A percentile compares a stretch with the other conserved stretches of the same genome.
Evolutionary conservation across 2,113 vertebrate genomes (phyloP).

Genomic region (Anseranas semipalmata): DNA sequence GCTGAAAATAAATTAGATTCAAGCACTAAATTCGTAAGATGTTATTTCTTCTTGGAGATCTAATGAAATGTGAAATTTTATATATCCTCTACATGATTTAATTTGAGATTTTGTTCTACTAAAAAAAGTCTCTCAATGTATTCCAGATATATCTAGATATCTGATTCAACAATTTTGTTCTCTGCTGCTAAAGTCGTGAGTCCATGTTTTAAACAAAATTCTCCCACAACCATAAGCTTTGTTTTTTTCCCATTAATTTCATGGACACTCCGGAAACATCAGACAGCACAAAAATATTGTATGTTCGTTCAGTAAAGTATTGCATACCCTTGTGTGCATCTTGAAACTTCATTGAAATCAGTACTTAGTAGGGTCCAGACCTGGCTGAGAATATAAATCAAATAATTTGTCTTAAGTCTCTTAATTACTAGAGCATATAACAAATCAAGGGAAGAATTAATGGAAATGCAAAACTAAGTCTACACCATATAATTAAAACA

Average conservation of each 20-base stretch:
- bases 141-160: neutral
- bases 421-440: constrained; percentile 22
- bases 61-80: constrained; percentile 34
- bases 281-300: neutral
- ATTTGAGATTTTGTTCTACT: neutral
- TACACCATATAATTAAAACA: constrained; percentile 29
- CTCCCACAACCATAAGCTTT: neutral
- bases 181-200: neutral
- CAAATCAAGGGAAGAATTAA: constrained; percentile 6
- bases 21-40: neutral
- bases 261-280: neutral
- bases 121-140: neutral
- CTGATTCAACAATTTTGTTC: neutral
- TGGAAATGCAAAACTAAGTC: constrained; percentile 17
- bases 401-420: constrained; percentile 16
- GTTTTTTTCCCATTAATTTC: neutral
- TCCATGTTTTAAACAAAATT: neutral
- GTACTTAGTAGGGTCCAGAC: neutral
- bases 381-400: neutral
- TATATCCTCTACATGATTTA: neutral
- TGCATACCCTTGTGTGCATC: neutral
- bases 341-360: neutral
- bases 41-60: neutral
- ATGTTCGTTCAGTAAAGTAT: neutral
- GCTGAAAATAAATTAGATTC: constrained; percentile 9